Evolutionary conservation across 37 sponge, comb jelly and placozoan genomes (phyloP), one percentile per base, ranked within the genome.

Genomic region (Diacarnus erythraeanus): DNA sequence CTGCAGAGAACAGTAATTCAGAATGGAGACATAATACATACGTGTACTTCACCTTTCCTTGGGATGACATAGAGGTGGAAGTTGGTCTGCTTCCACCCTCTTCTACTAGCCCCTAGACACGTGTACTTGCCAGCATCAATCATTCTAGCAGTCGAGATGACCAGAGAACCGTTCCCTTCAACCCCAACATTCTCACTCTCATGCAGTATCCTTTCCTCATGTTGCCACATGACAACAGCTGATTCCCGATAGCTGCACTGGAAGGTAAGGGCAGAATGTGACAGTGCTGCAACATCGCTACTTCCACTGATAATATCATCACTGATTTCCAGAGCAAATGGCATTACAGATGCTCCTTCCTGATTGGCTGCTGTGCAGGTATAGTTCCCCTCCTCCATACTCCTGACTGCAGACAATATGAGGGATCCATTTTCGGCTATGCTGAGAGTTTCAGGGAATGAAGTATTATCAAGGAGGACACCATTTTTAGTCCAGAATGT

Each of bases 401-500:
- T 4, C 3, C 63, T 76, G 17, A 76, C 63, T 12, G 37, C 2
- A 2, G 42, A 21, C 41, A 76, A 58, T 8, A 76, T 5, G 38
- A 76, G 33, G 26, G 77, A 76, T 3, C 77, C 77, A 61, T 76
- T 76, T 1, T 3, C 26, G 15, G 42, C 42, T 63, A 51, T 3
- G 4, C 27, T 2, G 74, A 56, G 1, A 20, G 2, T 47, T 21
- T 36, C 29, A 54, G 27, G 2, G 10, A 54, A 6, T 35, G 74
- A 47, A 56, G 57, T 54, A 41, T 22, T 43, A 27, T 40, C 25
- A 35, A 74, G 12, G 34, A 35, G 74, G 18, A 27, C 12, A 1
- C 64, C 78, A 40, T 84, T 65, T n/a, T 38, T 34, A 5, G 37
- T 41, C 85, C 85, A 84, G 29, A 39, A 33, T 23, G 72, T 70